phyloP scores from a whole-genome alignment of 2,113 vertebrate species.

The Plestiodon gilberti region DNA sequence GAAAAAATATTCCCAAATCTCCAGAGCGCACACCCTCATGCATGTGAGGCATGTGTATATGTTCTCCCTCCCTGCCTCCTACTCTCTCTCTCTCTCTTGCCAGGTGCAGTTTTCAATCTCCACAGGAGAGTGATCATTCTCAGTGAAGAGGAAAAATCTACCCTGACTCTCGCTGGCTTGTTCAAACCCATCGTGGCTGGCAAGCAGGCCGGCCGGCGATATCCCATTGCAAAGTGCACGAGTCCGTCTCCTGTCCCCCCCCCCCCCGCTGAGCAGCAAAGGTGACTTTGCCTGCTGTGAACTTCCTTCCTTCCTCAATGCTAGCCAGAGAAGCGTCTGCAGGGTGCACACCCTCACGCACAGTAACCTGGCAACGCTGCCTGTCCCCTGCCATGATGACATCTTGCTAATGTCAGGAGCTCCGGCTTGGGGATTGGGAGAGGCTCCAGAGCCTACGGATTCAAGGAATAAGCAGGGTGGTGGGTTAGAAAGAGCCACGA shows the following conservation, averaged over 20 bases:
- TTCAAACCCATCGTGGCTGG: not conserved
- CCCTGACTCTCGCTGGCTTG: not conserved
- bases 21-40: too few relatives aligned
- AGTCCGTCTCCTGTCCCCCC: not conserved
- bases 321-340: not conserved
- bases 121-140: constrained; percentile 41
- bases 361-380: not conserved
- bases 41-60: too few relatives aligned
- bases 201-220: not conserved
- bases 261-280: not conserved
- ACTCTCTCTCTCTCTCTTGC: constrained; percentile 21
- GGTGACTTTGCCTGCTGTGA: not conserved
- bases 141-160: constrained; percentile 7
- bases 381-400: not conserved
- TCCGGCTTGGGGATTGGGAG: not conserved
- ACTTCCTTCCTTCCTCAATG: not conserved
- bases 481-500: not conserved
- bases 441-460: not conserved
- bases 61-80: not conserved
- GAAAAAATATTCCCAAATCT: too few relatives aligned
- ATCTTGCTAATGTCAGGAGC: not conserved
- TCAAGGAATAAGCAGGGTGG: not conserved
- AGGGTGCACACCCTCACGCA: not conserved
- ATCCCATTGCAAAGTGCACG: not conserved
- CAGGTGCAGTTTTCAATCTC: constrained; percentile 48